A percentile compares a stretch with the other conserved stretches of the same genome.
These are phyloP conservation scores for Eulemur rubriventer DNA, from an alignment of 2,797 vertebrate species.

Conservation along the genomic window DNA sequence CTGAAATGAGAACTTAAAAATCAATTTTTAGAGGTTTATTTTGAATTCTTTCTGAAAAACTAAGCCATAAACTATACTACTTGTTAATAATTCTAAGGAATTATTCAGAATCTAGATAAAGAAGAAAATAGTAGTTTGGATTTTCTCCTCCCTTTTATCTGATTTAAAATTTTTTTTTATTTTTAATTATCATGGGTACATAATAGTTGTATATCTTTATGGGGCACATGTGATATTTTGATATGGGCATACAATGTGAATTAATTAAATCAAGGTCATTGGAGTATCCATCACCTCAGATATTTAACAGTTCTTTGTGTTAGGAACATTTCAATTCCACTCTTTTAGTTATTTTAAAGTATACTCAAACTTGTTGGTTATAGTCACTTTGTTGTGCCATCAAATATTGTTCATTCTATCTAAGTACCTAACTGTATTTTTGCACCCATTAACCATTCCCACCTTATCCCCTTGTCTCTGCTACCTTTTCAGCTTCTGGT, in stretches of 20 bases:
- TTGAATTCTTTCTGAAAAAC: slow-evolving; percentile 6
- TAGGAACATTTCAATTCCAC: neutral
- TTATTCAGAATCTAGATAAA: neutral
- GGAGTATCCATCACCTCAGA: neutral
- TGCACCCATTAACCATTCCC: no score
- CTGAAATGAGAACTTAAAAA: neutral
- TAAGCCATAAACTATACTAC: neutral
- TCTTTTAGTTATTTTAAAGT: neutral
- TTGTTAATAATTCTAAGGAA: slow-evolving; percentile 25
- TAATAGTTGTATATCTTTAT: neutral
- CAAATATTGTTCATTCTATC: no score
- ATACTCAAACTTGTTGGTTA: neutral
- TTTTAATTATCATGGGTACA: no score
- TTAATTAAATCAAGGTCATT: neutral
- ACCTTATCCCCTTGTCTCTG: no score
- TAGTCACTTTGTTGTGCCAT: no score
- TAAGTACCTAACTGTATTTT: no score
- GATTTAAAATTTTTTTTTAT: no score
- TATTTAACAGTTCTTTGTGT: neutral
- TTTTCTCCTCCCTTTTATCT: neutral
- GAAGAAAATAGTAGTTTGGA: neutral
- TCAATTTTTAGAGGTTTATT: neutral
- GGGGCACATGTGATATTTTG: neutral
- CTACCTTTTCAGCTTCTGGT: no score
- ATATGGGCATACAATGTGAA: neutral